Evolutionary conservation across 2,888 invertebrate species (phyloP).

Genomic region (Baronia brevicornis): DNA sequence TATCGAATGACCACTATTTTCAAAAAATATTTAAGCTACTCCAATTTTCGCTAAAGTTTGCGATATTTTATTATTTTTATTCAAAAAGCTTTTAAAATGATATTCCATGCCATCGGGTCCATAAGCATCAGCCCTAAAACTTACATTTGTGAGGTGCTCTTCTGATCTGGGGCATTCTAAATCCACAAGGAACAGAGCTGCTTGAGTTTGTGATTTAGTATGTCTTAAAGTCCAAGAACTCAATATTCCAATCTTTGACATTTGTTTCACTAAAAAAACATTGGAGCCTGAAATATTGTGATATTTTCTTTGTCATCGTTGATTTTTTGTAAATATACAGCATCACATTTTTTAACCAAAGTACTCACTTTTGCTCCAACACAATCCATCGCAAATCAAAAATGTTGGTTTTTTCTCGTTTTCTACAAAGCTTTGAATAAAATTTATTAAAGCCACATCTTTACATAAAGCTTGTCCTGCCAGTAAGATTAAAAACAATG

Average conservation of each 20-base stretch:
- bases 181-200: slow-evolving; percentile 39
- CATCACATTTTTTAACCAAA: slow-evolving; percentile 6
- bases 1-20: too few species aligned
- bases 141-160: slow-evolving; percentile 33
- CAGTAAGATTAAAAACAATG: slow-evolving; percentile 2
- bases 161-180: slow-evolving; percentile 35
- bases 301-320: too few species aligned
- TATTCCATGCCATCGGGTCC: too few species aligned
- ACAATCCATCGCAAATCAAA: slow-evolving; percentile 32
- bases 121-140: slow-evolving; percentile 7
- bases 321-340: background rate
- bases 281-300: slow-evolving; percentile 25
- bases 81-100: too few species aligned
- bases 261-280: slow-evolving; percentile 27
- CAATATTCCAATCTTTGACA: slow-evolving; percentile 30
- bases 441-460: slow-evolving; percentile 19
- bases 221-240: slow-evolving; percentile 24
- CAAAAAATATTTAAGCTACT: too few species aligned
- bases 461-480: background rate
- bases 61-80: too few species aligned
- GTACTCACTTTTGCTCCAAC: slow-evolving; percentile 43
- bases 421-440: slow-evolving; percentile 34
- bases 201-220: slow-evolving; percentile 30
- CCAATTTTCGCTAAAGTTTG: too few species aligned
- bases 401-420: slow-evolving; percentile 43